Evolutionary conservation across 2,113 vertebrate species (phyloP).

Genomic region (Corythaeola cristata): DNA sequence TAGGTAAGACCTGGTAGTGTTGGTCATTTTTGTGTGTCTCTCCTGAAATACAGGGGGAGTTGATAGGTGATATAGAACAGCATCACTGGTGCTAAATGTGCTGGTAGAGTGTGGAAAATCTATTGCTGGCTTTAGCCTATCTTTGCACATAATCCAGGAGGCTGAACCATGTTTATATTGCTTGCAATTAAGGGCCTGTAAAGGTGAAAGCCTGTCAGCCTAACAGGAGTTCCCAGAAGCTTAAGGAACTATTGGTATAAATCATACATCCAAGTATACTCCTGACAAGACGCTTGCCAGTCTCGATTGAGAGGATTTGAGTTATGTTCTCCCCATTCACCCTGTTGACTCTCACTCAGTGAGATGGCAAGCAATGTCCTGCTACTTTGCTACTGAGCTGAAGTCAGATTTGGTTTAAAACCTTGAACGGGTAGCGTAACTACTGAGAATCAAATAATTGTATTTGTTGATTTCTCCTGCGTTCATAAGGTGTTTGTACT

Average conservation of each 20-base stretch:
- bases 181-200: neutral
- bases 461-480: neutral
- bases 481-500: neutral
- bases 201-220: neutral
- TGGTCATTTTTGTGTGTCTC: neutral
- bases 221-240: neutral
- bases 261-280: neutral
- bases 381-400: neutral
- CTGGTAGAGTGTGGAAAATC: neutral
- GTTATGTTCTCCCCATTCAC: neutral
- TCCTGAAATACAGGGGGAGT: neutral
- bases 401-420: neutral
- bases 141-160: neutral
- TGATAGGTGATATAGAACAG: neutral
- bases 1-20: slow-evolving; percentile 13
- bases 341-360: neutral
- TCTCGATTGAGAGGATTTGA: neutral
- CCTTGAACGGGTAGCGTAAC: accelerated
- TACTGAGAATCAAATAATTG: neutral
- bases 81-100: accelerated
- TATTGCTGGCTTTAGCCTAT: neutral
- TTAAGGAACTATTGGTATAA: neutral
- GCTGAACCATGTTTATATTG: neutral
- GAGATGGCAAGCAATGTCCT: neutral
- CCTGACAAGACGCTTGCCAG: neutral